Evolutionary conservation across 2,797 vertebrate genomes (phyloP).

Genomic region (Apogon talboti): DNA sequence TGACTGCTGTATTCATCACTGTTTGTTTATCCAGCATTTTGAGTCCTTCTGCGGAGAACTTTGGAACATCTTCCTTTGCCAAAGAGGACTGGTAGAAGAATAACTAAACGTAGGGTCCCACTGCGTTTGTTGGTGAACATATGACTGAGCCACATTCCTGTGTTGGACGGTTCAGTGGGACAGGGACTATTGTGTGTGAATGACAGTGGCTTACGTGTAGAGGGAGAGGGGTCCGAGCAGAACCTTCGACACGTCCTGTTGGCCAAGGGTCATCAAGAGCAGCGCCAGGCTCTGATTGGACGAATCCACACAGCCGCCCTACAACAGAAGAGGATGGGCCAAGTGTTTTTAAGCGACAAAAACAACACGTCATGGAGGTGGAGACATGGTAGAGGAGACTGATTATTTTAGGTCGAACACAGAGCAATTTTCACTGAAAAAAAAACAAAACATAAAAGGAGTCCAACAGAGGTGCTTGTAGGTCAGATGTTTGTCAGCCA

Average conservation of each 20-base stretch:
- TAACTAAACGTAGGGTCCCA: slow-evolving; percentile 53
- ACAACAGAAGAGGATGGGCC: slow-evolving; percentile 59
- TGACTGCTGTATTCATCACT: slow-evolving; percentile 28
- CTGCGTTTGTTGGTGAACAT: slow-evolving; percentile 25
- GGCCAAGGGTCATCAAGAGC: slow-evolving; percentile 96
- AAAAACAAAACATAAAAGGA: neutral
- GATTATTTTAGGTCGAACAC: slow-evolving; percentile 20
- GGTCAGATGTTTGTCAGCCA: neutral
- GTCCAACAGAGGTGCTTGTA: neutral
- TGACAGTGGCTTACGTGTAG: slow-evolving; percentile 86
- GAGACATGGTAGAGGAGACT: slow-evolving; percentile 29
- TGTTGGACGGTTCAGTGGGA: slow-evolving; percentile 3
- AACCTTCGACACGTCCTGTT: slow-evolving; percentile 97
- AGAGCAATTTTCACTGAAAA: neutral
- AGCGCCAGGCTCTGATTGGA: slow-evolving; percentile 94
- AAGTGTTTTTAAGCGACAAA: slow-evolving; percentile 38
- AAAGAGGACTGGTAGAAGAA: slow-evolving; percentile 43
- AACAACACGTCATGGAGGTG: slow-evolving; percentile 55
- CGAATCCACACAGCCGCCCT: slow-evolving; percentile 98
- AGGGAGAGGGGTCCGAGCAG: slow-evolving; percentile 94
- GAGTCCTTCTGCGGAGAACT: slow-evolving; percentile 36
- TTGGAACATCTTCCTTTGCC: slow-evolving; percentile 42
- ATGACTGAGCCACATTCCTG: slow-evolving; percentile 16
- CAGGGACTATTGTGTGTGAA: neutral
- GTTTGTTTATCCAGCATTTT: slow-evolving; percentile 38